Conservation (phyloP, 1,140 invertebrate genomes). For the Wasmannia auropunctata region DNA sequence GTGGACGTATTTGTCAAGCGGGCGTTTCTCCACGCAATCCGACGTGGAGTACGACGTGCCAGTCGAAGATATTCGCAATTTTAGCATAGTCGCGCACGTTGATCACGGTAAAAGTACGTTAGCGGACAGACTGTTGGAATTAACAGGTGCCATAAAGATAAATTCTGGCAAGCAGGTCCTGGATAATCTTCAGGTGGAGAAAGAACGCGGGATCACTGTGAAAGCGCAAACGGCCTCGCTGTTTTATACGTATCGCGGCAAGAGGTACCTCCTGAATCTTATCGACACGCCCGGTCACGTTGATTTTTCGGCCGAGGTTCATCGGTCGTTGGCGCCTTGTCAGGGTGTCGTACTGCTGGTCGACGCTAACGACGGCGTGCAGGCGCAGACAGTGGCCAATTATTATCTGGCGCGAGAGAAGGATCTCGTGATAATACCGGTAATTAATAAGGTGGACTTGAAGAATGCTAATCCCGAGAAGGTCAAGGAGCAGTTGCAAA, state of each 20-base stretch:
- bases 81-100: conserved; percentile 98
- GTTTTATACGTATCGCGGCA: conserved; percentile 89
- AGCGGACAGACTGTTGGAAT: conserved; percentile 96
- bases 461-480: conserved; percentile 94
- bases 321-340: conserved; percentile 94
- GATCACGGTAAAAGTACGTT: conserved; percentile 99
- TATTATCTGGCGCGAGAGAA: conserved; percentile 96
- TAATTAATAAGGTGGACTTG: conserved; percentile 98
- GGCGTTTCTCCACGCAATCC: conserved; percentile 65
- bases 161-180: conserved; percentile 92
- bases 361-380: conserved; percentile 98
- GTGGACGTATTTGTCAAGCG: background rate
- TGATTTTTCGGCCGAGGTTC: conserved; percentile 99
- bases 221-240: conserved; percentile 98
- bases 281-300: conserved; percentile 99
- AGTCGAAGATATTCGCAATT: conserved; percentile 93
- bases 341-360: conserved; percentile 98
- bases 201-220: conserved; percentile 98
- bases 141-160: conserved; percentile 93
- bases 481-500: conserved; percentile 92
- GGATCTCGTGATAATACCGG: conserved; percentile 94
- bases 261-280: conserved; percentile 95
- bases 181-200: conserved; percentile 95
- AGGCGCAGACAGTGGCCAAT: conserved; percentile 99
- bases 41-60: conserved; percentile 83